Evolutionary conservation across 2,113 vertebrate genomes (phyloP).

Genomic region (Climacteris rufus): DNA sequence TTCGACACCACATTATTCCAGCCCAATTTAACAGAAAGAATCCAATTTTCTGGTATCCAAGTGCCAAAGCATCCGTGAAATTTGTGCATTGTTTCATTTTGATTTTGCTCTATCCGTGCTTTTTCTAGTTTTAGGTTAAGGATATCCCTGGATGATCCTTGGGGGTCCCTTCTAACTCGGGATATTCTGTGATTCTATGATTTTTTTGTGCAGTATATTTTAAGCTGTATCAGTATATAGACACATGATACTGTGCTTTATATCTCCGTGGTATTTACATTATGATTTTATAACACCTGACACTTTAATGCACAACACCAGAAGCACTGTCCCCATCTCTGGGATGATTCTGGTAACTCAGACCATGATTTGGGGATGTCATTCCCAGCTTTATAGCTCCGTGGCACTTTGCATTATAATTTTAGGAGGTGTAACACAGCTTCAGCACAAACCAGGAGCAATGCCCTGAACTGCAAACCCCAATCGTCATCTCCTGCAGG

Average conservation of each 20-base stretch:
- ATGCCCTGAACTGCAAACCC: accelerated
- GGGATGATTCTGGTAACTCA: not conserved
- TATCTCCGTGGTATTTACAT: not conserved
- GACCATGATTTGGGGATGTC: too few species aligned
- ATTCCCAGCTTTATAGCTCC: accelerated
- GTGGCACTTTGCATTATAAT: not conserved
- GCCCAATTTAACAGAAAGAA: not conserved
- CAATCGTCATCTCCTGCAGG: accelerated
- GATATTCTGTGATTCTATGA: not conserved
- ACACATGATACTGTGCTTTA: accelerated
- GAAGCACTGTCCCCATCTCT: not conserved
- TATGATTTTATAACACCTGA: not conserved
- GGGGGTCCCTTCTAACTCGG: accelerated
- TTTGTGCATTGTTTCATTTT: accelerated
- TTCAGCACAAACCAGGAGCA: not conserved
- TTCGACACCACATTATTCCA: not conserved
- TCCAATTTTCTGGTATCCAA: not conserved
- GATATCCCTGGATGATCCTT: not conserved
- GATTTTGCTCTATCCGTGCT: accelerated
- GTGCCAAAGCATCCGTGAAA: accelerated
- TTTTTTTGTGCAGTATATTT: accelerated
- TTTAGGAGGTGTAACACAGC: not conserved
- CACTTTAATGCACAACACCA: not conserved
- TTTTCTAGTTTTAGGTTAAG: not conserved
- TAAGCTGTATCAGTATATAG: accelerated